Base-by-base conservation (phyloP, 2,797 vertebrate genomes). In the Nannoperca obscura region DNA sequence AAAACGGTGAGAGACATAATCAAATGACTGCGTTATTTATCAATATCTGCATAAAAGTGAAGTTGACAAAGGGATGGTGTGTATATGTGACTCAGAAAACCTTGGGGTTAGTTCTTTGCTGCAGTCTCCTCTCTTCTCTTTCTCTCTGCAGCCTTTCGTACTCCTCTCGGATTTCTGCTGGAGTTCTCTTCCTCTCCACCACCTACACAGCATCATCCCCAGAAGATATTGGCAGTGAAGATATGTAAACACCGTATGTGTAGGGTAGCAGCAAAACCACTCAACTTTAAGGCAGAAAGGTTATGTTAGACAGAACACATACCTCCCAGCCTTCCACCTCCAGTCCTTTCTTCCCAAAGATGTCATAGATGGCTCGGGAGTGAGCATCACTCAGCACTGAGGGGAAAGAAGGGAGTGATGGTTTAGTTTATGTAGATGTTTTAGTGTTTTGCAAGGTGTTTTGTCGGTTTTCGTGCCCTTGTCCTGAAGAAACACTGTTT, bases 261-360 rank as follows among this genome's bases (percentile, higher is more conserved):
- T 68, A 40, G 55, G 5, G 5, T 13, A 32, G 30, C 19, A 63
- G 47, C 13, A 57, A 57, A 54, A 52, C 38, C n/a, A 63, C 55
- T 69, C 13, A 47, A 52, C 55, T 46, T 17, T 24, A 30, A 40
- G 20, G 62, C 13, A 57, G 58, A 52, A 63, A 38, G 3, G 38
- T 24, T 59, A 19, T 19, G 27, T 65, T 52, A 53, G 11, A 46
- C 13, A 49, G 42, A 38, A 74, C 46, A 87, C 95, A 93, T 93
- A 99, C 98, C 97, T 99, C 98, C 98, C 98, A 99, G 90, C 98
- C 98, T 94, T 99, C 98, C 95, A 99, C 98, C 55, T 99, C 98
- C 94, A 99, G 95, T 24, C 98, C 98, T 95, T 96, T 97, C 94
- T 96, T 98, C 72, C 98, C 98, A 92, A 99, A 99, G 60, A 99